These are phyloP conservation scores for Scrobipalpa atriplicella DNA, from an alignment of 2,888 invertebrate species.

Conservation along the genomic window DNA sequence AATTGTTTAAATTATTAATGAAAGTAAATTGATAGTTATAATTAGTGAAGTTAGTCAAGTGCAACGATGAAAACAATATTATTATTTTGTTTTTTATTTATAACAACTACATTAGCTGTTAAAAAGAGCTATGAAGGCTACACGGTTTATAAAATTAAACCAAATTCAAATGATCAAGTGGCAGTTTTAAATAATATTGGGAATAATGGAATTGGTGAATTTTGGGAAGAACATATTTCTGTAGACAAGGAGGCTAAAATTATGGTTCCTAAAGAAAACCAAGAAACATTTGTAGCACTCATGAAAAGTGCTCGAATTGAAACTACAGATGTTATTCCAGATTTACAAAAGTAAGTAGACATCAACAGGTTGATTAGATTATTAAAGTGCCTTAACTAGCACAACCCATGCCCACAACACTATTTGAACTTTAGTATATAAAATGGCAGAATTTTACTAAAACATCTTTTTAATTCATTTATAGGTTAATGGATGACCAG, in stretches of 20 bases:
- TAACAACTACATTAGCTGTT: constrained; percentile 37
- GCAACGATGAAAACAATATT: constrained; percentile 44
- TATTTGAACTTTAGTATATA: no score
- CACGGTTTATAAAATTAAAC: constrained; percentile 81
- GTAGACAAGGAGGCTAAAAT: constrained; percentile 61
- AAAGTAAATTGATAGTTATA: neutral
- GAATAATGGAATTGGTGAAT: constrained; percentile 59
- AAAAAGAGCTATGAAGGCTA: constrained; percentile 78
- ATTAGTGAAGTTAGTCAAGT: neutral
- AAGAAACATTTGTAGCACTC: constrained; percentile 44
- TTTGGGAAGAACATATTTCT: constrained; percentile 60
- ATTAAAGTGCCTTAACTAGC: no score
- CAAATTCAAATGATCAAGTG: constrained; percentile 73
- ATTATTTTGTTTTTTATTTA: constrained; percentile 38
- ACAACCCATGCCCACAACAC: no score
- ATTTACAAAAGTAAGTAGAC: constrained; percentile 61
- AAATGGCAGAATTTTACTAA: neutral
- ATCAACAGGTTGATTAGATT: no score
- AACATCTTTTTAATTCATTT: neutral
- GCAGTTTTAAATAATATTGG: constrained; percentile 69
- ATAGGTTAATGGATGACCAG: constrained; percentile 78
- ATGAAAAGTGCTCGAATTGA: constrained; percentile 44
- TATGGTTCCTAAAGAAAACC: constrained; percentile 57
- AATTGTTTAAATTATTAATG: neutral
- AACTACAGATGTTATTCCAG: constrained; percentile 48